These are phyloP conservation scores for Gastrophysa polygoni DNA, from an alignment of 2,888 invertebrate species.

Conservation along the genomic window DNA sequence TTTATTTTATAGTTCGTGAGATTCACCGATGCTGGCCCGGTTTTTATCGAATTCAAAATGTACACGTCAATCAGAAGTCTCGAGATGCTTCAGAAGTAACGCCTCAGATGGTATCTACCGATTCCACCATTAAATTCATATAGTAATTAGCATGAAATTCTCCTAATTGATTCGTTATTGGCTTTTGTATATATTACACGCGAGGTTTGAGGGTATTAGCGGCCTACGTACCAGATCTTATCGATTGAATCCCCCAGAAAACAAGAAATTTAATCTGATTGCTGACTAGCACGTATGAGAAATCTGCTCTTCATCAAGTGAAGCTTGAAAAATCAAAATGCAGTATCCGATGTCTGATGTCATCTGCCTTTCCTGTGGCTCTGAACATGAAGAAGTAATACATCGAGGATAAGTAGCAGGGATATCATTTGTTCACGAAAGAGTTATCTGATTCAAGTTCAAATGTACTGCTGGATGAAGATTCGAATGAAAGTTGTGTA, in stretches of 20 bases:
- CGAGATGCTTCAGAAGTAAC: slow-evolving; percentile 32
- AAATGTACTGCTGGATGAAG: too few relatives aligned
- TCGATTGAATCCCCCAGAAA: background rate
- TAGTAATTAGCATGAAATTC: slow-evolving; percentile 40
- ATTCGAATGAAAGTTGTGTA: too few relatives aligned
- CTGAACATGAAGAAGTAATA: too few relatives aligned
- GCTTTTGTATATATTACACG: slow-evolving; percentile 12
- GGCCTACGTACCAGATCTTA: slow-evolving; percentile 11
- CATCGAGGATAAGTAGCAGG: too few relatives aligned
- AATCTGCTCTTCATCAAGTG: background rate
- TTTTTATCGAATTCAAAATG: slow-evolving; percentile 39
- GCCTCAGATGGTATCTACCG: slow-evolving; percentile 32
- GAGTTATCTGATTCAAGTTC: too few relatives aligned
- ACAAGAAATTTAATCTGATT: background rate
- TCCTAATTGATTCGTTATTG: slow-evolving; percentile 34
- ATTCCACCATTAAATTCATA: slow-evolving; percentile 42
- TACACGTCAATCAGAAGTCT: slow-evolving; percentile 33
- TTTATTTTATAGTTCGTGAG: slow-evolving; percentile 36
- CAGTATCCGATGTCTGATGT: too few relatives aligned
- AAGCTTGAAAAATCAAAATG: too few relatives aligned
- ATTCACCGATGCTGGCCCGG: slow-evolving; percentile 30
- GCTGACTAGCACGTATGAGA: background rate
- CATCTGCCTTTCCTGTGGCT: too few relatives aligned
- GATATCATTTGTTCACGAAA: too few relatives aligned
- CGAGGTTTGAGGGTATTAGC: slow-evolving; percentile 2